Evolutionary conservation across 2,113 vertebrate genomes (phyloP), one percentile per base, ranked within the genome.

Genomic region (Apteryx mantelli): DNA sequence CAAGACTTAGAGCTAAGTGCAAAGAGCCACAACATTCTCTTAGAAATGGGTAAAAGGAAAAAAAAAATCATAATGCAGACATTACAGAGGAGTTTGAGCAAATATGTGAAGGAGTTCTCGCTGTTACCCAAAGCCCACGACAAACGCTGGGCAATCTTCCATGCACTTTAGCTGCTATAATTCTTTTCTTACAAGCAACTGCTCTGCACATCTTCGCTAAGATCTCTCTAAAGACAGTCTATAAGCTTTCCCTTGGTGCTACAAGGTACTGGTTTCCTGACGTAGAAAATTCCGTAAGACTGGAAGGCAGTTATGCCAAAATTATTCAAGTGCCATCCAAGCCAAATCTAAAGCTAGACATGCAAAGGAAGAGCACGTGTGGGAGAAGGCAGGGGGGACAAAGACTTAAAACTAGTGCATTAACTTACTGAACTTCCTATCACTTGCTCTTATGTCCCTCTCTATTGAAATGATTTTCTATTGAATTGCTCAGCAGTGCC

Each of bases 401-500:
- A 48, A 86, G 56, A 66, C 85, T 82, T 82, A 91, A 79, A 94
- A 64, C 83, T 42, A 50, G 44, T 64, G 61, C 81, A 81, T 95
- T 96, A 95, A 94, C 87, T 90, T 86, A 24, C 74, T 96, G 92
- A 95, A 96, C 96, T 95, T 91, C 69, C 79, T 61, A 78, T 70
- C 79, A 32, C 84, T 95, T 88, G 61, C 46, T 91, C 80, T 60
- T 24, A 36, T 5, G 75, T 71, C 90, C 94, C 76, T 87, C 79
- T 95, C 89, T 44, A 68, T 97, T 97, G 91, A 96, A 97, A 98
- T 92, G 83, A 82, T 94, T 97, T 96, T 93, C 96, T 86, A 94
- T 96, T 92, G 85, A 95, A 96, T 94, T 94, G 91, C 97, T 97
- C 97, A 97, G 97, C 97, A 96, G 96, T 97, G 95, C 56, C 85